A percentile compares a stretch with the other conserved stretches of the same genome.
phyloP scores from a whole-genome alignment of 2,113 vertebrate species.

The Neotoma lepida region DNA sequence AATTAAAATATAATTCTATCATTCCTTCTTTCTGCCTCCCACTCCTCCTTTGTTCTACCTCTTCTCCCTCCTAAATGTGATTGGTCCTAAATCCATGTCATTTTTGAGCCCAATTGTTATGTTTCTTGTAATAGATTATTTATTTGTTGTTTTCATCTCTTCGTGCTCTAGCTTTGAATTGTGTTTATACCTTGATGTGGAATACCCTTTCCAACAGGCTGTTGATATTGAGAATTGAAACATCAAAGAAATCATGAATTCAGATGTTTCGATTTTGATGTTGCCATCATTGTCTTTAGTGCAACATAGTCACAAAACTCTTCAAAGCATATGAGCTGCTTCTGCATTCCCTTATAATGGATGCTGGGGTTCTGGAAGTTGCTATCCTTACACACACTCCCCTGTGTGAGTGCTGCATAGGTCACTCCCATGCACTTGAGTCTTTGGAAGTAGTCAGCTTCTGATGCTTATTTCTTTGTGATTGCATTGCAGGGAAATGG shows the following conservation, averaged over 20 bases:
- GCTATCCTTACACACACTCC: neutral
- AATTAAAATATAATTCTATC: neutral
- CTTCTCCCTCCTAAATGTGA: neutral
- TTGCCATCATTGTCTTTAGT: neutral
- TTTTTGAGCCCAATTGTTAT: neutral
- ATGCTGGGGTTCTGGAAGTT: neutral
- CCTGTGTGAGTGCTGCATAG: too few relatives aligned
- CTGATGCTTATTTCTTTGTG: neutral
- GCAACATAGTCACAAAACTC: neutral
- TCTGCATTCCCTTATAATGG: neutral
- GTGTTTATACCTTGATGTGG: neutral
- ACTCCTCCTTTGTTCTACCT: neutral
- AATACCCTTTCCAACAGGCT: neutral
- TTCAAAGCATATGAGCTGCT: neutral
- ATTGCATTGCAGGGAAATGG: neutral
- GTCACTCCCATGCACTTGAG: too few relatives aligned
- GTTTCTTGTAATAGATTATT: neutral
- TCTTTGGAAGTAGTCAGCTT: neutral
- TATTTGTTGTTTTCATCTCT: neutral
- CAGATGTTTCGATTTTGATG: neutral
- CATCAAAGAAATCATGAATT: neutral
- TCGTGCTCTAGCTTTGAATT: neutral
- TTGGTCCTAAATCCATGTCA: neutral
- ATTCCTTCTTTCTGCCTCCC: neutral
- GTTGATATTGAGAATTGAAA: neutral